Percentiles rank a stretch among this genome's conserved stretches.
Evolutionary conservation across 2,113 vertebrate genomes (phyloP).

Genomic region (Oenanthe oenanthe): DNA sequence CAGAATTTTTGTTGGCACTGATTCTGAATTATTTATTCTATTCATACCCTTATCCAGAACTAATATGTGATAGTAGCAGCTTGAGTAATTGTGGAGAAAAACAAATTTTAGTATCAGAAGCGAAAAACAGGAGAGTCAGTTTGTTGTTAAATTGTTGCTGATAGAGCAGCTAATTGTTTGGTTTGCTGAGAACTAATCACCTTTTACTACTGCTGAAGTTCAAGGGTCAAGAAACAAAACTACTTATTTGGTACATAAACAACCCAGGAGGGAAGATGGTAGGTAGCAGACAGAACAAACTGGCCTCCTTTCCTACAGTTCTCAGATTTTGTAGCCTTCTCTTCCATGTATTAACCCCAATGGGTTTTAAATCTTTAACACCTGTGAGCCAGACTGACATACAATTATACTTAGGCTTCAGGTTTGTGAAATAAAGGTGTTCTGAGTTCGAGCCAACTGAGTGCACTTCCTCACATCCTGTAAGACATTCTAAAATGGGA

Average conservation of each 20-base stretch:
- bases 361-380: not conserved
- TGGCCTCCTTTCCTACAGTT: not conserved
- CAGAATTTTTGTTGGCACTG: not conserved
- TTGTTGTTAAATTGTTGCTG: not conserved
- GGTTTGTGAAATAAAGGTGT: not conserved
- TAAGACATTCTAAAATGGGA: not conserved
- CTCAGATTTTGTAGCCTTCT: not conserved
- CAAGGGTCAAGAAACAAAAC: not conserved
- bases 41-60: not conserved
- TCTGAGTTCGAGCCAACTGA: not conserved
- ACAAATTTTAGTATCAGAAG: not conserved
- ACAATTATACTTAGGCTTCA: not conserved
- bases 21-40: not conserved
- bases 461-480: not conserved
- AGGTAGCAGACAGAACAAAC: not conserved
- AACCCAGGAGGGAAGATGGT: not conserved
- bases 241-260: not conserved
- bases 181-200: not conserved
- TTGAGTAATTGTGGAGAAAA: not conserved
- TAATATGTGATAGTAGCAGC: not conserved
- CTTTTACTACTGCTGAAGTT: not conserved
- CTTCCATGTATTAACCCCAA: not conserved
- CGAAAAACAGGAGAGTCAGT: not conserved
- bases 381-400: not conserved
- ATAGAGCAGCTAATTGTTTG: not conserved